Conservation (phyloP, 1,140 invertebrate genomes). For the Penaeus japonicus region DNA sequence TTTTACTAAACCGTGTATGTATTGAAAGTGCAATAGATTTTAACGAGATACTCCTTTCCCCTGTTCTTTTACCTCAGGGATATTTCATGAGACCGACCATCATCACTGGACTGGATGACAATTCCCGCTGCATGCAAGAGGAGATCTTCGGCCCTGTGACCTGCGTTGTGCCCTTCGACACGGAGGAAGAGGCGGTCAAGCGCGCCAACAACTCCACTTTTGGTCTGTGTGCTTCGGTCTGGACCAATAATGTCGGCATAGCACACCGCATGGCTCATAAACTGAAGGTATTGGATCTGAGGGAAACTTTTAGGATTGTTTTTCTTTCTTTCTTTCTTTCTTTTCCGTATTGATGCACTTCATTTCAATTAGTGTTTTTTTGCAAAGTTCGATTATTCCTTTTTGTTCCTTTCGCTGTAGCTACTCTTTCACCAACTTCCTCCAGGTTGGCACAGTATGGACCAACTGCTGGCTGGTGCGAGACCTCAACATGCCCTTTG, state of each 20-base stretch:
- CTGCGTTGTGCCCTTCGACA: constrained; percentile 68
- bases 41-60: background rate
- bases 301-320: background rate
- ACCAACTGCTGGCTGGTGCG: constrained; percentile 71
- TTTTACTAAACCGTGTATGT: too few species aligned
- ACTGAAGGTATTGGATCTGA: constrained; percentile 62
- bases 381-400: too few species aligned
- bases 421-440: background rate
- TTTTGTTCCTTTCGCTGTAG: background rate
- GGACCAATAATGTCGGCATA: constrained; percentile 65
- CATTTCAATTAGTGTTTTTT: background rate
- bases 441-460: constrained; percentile 72
- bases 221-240: constrained; percentile 70
- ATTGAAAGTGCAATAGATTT: too few species aligned
- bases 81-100: constrained; percentile 70
- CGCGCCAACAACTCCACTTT: constrained; percentile 67
- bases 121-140: constrained; percentile 68
- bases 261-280: constrained; percentile 66
- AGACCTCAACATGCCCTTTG: constrained; percentile 71
- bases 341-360: background rate
- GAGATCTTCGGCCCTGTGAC: constrained; percentile 73
- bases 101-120: constrained; percentile 66
- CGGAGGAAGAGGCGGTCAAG: constrained; percentile 67
- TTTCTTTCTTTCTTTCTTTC: too few species aligned
- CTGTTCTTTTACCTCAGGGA: constrained; percentile 63